Evolutionary conservation across 2,113 vertebrate species (phyloP).

Genomic region (Muntiacus reevesi): DNA sequence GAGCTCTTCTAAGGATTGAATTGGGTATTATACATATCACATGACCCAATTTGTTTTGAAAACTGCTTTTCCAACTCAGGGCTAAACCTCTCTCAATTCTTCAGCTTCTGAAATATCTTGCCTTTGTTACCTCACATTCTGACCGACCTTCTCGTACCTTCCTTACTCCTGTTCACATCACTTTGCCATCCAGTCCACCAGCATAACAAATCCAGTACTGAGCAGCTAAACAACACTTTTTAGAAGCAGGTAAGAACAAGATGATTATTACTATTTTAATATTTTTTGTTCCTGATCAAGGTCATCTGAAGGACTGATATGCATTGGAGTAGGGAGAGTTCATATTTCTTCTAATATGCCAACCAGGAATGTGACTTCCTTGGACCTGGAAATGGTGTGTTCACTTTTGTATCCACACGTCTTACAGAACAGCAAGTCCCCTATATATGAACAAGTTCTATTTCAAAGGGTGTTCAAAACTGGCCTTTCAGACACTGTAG

Average conservation of each 20-base stretch:
- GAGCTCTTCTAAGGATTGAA: background rate
- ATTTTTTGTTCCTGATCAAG: background rate
- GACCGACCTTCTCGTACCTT: background rate
- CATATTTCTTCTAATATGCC: background rate
- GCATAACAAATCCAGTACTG: background rate
- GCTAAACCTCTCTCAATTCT: background rate
- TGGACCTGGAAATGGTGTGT: background rate
- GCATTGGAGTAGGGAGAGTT: background rate
- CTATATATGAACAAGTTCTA: no score
- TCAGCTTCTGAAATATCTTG: background rate
- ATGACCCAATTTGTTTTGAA: background rate
- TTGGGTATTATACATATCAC: background rate
- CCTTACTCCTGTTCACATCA: background rate
- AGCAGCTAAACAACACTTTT: background rate
- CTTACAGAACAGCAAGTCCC: background rate
- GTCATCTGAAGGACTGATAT: background rate
- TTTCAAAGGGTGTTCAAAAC: no score
- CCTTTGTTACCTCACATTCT: background rate
- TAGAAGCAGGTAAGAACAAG: background rate
- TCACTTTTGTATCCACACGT: background rate
- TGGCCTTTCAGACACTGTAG: no score
- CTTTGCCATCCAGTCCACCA: background rate
- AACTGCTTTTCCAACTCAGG: background rate
- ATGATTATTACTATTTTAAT: no score
- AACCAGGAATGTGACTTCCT: no score